Evolutionary conservation across 2,888 invertebrate genomes (phyloP), one percentile per base, ranked within the genome.

Genomic region (Anthophora plumipes): DNA sequence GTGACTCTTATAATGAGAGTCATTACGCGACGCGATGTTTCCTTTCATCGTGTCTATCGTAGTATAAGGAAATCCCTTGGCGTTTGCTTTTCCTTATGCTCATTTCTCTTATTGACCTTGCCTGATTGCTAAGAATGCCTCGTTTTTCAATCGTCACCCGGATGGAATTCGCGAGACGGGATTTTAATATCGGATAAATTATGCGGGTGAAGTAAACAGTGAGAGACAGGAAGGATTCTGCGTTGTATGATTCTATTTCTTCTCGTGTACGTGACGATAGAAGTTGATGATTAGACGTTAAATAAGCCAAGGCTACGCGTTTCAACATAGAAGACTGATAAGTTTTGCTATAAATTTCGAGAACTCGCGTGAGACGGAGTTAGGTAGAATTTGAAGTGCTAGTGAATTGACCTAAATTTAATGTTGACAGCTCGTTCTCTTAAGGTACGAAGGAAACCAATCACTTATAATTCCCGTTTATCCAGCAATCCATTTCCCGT

Each of bases 1-100:
- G 72, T 50, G 75, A 71, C 77, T 77, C 69, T 60, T 76, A 77
- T 85, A 75, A 85, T 80, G 77, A 77, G 83, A 54, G 70, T 78
- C 74, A 69, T 83, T 83, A 83, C 43, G 60, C 66, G 52, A 71
- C 61, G 54, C 48, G 63, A 74, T 25, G 76, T 46, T 67, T 80
- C 70, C 75, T 80, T 79, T 78, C 81, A 68, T 43, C 54, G 57
- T 25, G 43, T n/a, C 22, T 1, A 11, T 17, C 57, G 25, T 60
- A 11, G 3, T n/a, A n/a, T 22, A 17, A 41, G 41, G 31, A 61
- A 54, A 54, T 12, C 20, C 48, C 41, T 7, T 17, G 17, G 43
- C 54, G 31, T 31, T 31, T 31, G 31, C 20, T 59, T 50, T 59
- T 48, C 66, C 52, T 74, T 43, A 12, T 61, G 22, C 54, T 12